phyloP scores from a whole-genome alignment of 2,113 vertebrate genomes.

The Melanocharis versteri region DNA sequence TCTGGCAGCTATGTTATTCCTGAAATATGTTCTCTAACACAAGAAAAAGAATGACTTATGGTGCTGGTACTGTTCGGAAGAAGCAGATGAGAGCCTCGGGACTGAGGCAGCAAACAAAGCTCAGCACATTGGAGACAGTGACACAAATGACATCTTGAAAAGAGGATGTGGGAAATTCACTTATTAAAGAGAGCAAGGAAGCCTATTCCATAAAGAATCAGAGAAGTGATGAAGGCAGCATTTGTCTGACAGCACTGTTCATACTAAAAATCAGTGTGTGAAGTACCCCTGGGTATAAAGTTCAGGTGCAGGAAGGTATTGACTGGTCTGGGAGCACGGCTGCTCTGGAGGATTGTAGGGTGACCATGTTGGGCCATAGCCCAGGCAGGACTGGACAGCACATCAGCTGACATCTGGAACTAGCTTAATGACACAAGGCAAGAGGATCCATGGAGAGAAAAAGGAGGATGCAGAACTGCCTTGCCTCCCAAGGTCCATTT shows the following conservation, averaged over 20 bases:
- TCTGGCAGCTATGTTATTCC: neutral
- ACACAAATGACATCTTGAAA: neutral
- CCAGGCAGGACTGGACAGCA: neutral
- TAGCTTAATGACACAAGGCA: neutral
- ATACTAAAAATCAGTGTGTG: neutral
- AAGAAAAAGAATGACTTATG: neutral
- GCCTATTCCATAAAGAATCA: neutral
- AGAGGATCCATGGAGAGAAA: neutral
- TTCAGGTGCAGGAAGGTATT: neutral
- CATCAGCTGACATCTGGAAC: neutral
- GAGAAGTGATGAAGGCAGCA: neutral
- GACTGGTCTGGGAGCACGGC: neutral
- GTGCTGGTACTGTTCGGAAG: neutral
- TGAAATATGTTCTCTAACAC: neutral
- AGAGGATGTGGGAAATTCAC: neutral
- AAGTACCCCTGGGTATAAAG: neutral
- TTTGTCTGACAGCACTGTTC: neutral
- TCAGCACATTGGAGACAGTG: neutral
- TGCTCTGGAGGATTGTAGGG: neutral
- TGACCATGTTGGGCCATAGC: neutral
- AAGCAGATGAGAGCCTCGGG: neutral
- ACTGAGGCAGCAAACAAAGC: neutral
- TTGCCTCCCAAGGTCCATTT: neutral
- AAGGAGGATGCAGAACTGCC: neutral
- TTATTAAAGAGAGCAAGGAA: neutral